Evolutionary conservation across 2,113 vertebrate species (phyloP).

Genomic region (Bufo gargarizans): DNA sequence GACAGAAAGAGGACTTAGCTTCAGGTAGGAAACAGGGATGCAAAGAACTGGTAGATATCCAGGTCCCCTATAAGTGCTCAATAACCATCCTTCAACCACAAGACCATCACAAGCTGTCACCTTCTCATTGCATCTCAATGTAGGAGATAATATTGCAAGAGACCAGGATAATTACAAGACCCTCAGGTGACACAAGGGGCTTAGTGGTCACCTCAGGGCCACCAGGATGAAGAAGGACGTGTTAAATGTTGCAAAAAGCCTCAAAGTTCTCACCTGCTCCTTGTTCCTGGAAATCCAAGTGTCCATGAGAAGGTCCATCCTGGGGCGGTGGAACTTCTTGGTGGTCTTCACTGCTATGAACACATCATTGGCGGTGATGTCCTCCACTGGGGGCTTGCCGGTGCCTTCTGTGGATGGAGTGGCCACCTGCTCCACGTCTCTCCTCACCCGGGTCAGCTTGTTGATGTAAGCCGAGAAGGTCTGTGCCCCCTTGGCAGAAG

Average conservation of each 20-base stretch:
- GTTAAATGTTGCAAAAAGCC: background rate
- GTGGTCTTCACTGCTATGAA: constrained; percentile 98
- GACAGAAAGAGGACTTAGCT: too few species aligned
- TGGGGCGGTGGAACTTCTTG: constrained; percentile 91
- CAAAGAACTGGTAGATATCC: too few species aligned
- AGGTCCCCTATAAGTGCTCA: too few species aligned
- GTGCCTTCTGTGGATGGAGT: constrained; percentile 51
- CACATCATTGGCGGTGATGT: constrained; percentile 81
- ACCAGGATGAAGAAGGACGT: too few species aligned
- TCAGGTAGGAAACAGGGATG: too few species aligned
- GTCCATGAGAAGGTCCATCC: constrained; percentile 89
- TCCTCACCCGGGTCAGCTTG: constrained; percentile 79
- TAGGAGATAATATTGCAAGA: too few species aligned
- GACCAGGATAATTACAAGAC: too few species aligned
- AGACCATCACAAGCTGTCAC: background rate
- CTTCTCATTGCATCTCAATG: background rate
- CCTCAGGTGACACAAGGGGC: too few species aligned
- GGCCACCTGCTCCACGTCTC: constrained; percentile 72
- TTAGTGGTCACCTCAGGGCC: too few species aligned
- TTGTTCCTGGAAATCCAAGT: constrained; percentile 93
- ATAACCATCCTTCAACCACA: background rate
- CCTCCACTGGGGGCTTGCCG: constrained; percentile 74
- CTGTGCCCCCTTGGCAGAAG: constrained; percentile 32
- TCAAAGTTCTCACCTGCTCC: constrained; percentile 80
- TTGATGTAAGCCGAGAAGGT: constrained; percentile 87